Evolutionary conservation across 2,797 vertebrate genomes (phyloP).

Genomic region (Antennarius maculatus): DNA sequence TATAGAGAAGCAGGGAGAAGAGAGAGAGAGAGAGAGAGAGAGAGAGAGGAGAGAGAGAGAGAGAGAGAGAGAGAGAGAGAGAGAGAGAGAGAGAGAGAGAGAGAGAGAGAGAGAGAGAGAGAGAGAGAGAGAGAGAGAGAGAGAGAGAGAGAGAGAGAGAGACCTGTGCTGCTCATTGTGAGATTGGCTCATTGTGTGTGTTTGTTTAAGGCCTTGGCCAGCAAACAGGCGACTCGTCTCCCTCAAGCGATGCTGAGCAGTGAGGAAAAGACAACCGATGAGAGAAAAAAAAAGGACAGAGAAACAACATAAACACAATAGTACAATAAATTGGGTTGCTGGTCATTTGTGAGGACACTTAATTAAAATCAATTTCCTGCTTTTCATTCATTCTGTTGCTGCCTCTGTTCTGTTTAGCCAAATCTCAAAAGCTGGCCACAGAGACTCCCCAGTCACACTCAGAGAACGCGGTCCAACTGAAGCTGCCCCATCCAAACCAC

Average conservation of each 20-base stretch:
- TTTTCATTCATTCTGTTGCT: conserved; percentile 54
- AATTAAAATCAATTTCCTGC: conserved; percentile 75
- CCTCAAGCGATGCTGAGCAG: too few species aligned
- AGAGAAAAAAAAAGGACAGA: neutral
- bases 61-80: conserved; percentile 42
- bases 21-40: conserved; percentile 31
- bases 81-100: conserved; percentile 30
- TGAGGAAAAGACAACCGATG: too few species aligned
- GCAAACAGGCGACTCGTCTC: conserved; percentile 45
- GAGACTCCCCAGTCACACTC: conserved; percentile 44
- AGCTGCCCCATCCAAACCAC: conserved; percentile 67
- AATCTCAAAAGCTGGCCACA: conserved; percentile 45
- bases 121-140: conserved; percentile 38
- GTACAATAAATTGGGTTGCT: conserved; percentile 11
- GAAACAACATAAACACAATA: conserved; percentile 51
- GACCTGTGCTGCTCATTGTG: conserved; percentile 45
- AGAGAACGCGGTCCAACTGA: conserved; percentile 67
- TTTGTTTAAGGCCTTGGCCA: conserved; percentile 55
- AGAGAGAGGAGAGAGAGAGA: conserved; percentile 43
- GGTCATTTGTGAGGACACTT: conserved; percentile 73
- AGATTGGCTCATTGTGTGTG: conserved; percentile 57
- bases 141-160: conserved; percentile 29
- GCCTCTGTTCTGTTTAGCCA: conserved; percentile 52
- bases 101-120: conserved; percentile 26
- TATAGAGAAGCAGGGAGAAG: neutral